phyloP scores from a whole-genome alignment of 2,113 vertebrate genomes.

The Tetraodon nigroviridis region DNA sequence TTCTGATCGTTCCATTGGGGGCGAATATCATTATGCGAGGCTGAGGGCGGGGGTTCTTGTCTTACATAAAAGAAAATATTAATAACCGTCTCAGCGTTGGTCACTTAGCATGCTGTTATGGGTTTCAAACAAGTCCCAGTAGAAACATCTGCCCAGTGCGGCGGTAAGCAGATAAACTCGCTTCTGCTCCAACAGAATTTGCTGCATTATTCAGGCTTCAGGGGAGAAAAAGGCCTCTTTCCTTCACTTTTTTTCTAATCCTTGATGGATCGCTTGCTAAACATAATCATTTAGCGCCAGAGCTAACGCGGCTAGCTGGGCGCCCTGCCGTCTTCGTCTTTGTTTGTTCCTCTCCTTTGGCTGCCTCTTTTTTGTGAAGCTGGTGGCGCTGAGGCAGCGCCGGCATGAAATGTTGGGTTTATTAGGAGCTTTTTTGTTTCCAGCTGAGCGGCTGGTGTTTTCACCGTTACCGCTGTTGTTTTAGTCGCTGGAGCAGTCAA shows the following conservation, averaged over 20 bases:
- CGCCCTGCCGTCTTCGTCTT: slow-evolving; percentile 7
- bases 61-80: slow-evolving; percentile 56
- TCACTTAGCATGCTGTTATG: slow-evolving; percentile 46
- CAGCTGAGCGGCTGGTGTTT: too few species aligned
- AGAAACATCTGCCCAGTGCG: slow-evolving; percentile 27
- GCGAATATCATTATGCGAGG: slow-evolving; percentile 49
- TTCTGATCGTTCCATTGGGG: slow-evolving; percentile 32
- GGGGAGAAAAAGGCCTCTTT: slow-evolving; percentile 24
- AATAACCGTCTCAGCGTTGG: slow-evolving; percentile 41
- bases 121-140: slow-evolving; percentile 23
- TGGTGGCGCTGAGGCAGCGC: slow-evolving; percentile 19
- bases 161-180: slow-evolving; percentile 29
- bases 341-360: slow-evolving; percentile 13
- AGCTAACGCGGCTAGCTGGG: slow-evolving; percentile 5
- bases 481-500: too few species aligned
- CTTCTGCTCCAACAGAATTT: slow-evolving; percentile 10
- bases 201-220: slow-evolving; percentile 13
- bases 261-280: slow-evolving; percentile 33
- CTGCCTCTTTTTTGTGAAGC: slow-evolving; percentile 41
- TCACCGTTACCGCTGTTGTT: too few species aligned
- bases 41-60: slow-evolving; percentile 28
- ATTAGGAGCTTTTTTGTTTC: too few species aligned
- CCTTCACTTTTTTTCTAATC: slow-evolving; percentile 22
- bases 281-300: slow-evolving; percentile 25
- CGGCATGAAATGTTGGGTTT: slow-evolving; percentile 43